A percentile compares a stretch with the other conserved stretches of the same genome.
Evolutionary conservation across 1,140 invertebrate genomes (phyloP).

Genomic region (Tetramorium parvispinum): DNA sequence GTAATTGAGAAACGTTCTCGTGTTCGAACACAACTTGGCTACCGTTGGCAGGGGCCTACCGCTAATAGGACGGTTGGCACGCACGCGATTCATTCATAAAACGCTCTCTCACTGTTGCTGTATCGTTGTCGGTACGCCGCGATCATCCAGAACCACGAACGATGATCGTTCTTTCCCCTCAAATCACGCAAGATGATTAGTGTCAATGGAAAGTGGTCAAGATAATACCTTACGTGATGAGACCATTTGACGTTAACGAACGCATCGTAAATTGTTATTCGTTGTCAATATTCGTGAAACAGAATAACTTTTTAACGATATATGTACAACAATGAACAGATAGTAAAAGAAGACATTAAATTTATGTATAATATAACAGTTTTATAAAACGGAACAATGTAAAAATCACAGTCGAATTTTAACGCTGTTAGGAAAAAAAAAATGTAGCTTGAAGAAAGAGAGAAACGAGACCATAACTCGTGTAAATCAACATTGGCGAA

Average conservation of each 20-base stretch:
- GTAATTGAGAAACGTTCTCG: conserved; percentile 75
- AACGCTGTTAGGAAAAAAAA: background rate
- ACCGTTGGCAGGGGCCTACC: conserved; percentile 65
- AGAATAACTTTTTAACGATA: background rate
- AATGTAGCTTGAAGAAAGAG: background rate
- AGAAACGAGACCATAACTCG: background rate
- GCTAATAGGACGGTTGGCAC: conserved; percentile 75
- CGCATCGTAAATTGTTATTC: background rate
- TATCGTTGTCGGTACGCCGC: background rate
- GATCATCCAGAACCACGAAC: conserved; percentile 34
- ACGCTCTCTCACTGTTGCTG: conserved; percentile 38
- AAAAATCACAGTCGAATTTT: background rate
- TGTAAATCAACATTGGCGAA: background rate
- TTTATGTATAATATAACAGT: background rate
- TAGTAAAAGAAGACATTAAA: background rate
- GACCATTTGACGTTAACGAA: background rate
- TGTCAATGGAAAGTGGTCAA: background rate
- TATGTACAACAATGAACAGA: background rate
- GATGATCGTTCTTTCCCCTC: conserved; percentile 18
- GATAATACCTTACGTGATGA: background rate
- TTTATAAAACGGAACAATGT: background rate
- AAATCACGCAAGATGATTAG: conserved; percentile 46
- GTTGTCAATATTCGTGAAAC: background rate
- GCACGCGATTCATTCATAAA: conserved; percentile 77
- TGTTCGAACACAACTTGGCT: conserved; percentile 73